Base-by-base conservation (phyloP, 2,113 vertebrate genomes). In the Osmerus mordax region DNA sequence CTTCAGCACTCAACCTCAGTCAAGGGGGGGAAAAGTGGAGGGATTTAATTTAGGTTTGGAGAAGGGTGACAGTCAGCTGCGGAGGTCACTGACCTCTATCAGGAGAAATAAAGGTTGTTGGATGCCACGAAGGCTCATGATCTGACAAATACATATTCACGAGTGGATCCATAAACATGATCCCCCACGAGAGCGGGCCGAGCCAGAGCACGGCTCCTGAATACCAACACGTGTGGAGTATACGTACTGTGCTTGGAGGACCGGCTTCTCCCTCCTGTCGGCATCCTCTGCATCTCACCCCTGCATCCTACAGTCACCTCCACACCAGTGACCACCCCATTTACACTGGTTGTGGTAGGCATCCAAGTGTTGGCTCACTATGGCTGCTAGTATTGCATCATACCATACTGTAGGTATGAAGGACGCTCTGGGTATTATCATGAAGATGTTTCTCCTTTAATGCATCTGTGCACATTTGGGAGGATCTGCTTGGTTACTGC, bases 131-230 rank as follows among this genome's bases (percentile, higher is more conserved):
- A 81, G 25, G 72, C 67, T 78, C 75, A 76, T 79, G 75, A 81
- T 82, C 72, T 77, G 61, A 58, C 18, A 21, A 67, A 76, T 78
- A 74, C 72, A 77, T 73, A 81, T 79, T 84, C 75, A 83, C 75
- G 72, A 84, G 62, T 80, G 76, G 73, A 79, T 78, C 72, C 82
- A 81, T 84, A 78, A 83, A 82, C 78, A 84, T 76, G 61, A 66
- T 56, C 68, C 63, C 68, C 58, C 32, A 68, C 54, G 68, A 55
- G 69, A 73, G 41, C 41, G 6, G 41, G 9, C 5, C 8, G 41
- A 47, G 7, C 41, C 41, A 63, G 51, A 67, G 67, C 29, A 69
- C 59, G 78, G 78, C 61, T 67, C 70, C 7, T 69, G 67, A 82
- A 82, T 78, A 74, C 67, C 72, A 70, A 74, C 55, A 65, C 19